These are phyloP conservation scores for Periophthalmus magnuspinnatus DNA, from an alignment of 2,797 vertebrate species.

Conservation along the genomic window DNA sequence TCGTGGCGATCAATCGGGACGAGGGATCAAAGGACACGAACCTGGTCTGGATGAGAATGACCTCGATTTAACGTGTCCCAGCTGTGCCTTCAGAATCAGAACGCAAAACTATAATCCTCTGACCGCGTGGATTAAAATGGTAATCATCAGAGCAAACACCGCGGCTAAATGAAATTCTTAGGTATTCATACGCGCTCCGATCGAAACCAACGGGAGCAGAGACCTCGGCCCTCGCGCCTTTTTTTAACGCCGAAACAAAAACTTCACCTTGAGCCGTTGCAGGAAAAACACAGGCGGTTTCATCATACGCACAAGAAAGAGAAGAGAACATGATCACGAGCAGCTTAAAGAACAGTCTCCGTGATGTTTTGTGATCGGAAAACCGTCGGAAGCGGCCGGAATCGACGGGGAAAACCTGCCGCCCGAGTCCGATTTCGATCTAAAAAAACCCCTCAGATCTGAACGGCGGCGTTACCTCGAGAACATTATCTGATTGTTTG, in stretches of 20 bases:
- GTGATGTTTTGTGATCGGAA: too few species aligned
- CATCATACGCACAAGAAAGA: constrained; percentile 48
- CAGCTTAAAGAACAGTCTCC: too few species aligned
- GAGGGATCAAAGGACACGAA: constrained; percentile 45
- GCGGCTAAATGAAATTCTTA: constrained; percentile 56
- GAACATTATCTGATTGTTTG: background rate
- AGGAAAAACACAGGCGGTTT: constrained; percentile 41
- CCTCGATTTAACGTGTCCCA: constrained; percentile 58
- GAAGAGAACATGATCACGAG: constrained; percentile 15
- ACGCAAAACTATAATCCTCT: constrained; percentile 58
- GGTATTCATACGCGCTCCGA: constrained; percentile 48
- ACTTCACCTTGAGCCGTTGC: constrained; percentile 53
- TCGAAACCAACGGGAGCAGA: constrained; percentile 39
- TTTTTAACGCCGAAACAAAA: constrained; percentile 42
- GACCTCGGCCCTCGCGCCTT: constrained; percentile 38
- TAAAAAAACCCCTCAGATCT: too few species aligned
- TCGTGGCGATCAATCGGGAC: constrained; percentile 24
- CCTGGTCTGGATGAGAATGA: constrained; percentile 46
- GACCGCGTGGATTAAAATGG: constrained; percentile 61
- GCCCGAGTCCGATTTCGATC: too few species aligned
- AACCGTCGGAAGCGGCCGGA: background rate
- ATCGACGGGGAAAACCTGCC: too few species aligned
- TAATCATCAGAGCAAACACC: constrained; percentile 64
- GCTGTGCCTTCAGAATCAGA: constrained; percentile 43
- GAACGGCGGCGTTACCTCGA: background rate